Conservation (phyloP, 2,113 vertebrate genomes). For the Amblyornis subalaris region DNA sequence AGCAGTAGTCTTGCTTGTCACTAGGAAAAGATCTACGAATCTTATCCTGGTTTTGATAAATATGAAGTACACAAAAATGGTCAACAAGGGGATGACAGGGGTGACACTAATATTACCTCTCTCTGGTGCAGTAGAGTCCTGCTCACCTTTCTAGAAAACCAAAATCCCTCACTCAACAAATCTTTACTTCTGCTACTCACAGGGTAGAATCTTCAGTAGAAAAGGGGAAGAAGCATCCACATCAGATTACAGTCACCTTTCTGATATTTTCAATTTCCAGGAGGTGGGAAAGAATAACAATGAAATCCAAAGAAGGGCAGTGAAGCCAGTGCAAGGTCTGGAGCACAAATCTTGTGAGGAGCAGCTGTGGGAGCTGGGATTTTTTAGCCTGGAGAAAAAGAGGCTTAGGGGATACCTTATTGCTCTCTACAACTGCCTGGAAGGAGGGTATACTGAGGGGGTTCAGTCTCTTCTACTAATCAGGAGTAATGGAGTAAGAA, state of each 20-base stretch:
- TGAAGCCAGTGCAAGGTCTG: fast-evolving
- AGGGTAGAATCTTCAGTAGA: background rate
- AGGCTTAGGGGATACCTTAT: background rate
- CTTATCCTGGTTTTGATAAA: background rate
- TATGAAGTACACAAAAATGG: background rate
- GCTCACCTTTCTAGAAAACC: background rate
- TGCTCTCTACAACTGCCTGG: fast-evolving
- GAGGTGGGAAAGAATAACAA: background rate
- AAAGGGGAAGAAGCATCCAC: background rate
- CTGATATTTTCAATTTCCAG: background rate
- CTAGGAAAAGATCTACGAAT: background rate
- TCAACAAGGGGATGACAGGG: fast-evolving
- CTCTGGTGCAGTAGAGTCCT: background rate
- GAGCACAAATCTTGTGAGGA: background rate
- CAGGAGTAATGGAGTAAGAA: fast-evolving
- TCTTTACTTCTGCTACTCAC: background rate
- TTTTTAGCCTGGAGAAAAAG: background rate
- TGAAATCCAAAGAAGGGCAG: background rate
- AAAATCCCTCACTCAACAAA: background rate
- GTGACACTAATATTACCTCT: background rate
- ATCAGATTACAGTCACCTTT: background rate
- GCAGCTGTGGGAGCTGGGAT: fast-evolving
- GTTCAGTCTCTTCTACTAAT: background rate
- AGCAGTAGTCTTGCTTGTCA: background rate
- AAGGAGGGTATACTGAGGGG: fast-evolving